phyloP scores from a whole-genome alignment of 2,113 vertebrate genomes.

The Poeciliopsis occidentalis region DNA sequence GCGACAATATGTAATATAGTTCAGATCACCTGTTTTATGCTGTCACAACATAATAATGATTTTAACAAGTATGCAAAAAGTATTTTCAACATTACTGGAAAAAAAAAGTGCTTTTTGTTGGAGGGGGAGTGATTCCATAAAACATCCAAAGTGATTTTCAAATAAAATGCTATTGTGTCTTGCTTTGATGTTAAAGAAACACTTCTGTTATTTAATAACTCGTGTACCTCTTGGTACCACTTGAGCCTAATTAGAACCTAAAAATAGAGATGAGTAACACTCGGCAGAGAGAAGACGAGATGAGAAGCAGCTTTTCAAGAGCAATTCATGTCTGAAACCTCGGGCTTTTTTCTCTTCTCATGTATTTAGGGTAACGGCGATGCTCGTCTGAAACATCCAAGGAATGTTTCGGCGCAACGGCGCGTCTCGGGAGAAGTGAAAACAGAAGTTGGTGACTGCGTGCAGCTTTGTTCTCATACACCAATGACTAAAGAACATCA shows the following conservation, averaged over 20 bases:
- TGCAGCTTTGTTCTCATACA: slow-evolving; percentile 48
- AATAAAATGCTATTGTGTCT: too few species aligned
- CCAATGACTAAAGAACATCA: slow-evolving; percentile 50
- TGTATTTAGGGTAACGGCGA: slow-evolving; percentile 57
- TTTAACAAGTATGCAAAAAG: too few species aligned
- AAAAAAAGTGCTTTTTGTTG: too few species aligned
- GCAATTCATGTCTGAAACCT: slow-evolving; percentile 46
- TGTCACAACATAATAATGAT: too few species aligned
- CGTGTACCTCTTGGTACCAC: slow-evolving; percentile 40
- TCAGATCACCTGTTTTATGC: too few species aligned
- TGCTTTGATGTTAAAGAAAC: neutral
- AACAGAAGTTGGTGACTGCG: slow-evolving; percentile 5
- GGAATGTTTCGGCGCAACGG: slow-evolving; percentile 45
- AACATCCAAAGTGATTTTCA: too few species aligned
- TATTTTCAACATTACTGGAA: too few species aligned
- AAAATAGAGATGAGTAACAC: slow-evolving; percentile 39
- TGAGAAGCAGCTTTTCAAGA: slow-evolving; percentile 50
- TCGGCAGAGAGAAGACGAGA: slow-evolving; percentile 40
- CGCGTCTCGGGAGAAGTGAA: slow-evolving; percentile 52
- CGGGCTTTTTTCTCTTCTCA: slow-evolving; percentile 18
- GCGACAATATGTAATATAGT: too few species aligned
- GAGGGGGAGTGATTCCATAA: too few species aligned
- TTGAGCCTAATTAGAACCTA: slow-evolving; percentile 67
- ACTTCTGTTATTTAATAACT: slow-evolving; percentile 28
- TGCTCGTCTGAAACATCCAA: slow-evolving; percentile 56